Evolutionary conservation across 2,888 invertebrate species (phyloP), one percentile per base, ranked within the genome.

Genomic region (Yponomeuta sedellus): DNA sequence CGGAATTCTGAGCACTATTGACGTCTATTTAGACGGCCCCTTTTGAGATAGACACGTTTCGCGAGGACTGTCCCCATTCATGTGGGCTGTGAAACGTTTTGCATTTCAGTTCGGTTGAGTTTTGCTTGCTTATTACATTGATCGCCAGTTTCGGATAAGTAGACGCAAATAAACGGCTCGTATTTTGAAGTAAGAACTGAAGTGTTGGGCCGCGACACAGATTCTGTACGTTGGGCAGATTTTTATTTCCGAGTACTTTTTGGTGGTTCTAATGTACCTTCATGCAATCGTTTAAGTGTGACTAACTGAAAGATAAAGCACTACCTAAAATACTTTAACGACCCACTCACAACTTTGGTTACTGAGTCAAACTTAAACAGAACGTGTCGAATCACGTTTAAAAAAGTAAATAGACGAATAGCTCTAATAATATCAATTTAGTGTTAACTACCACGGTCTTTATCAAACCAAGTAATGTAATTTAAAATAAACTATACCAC

Each of bases 21-120:
- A 64, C 44, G 44, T 20, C 63, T 64, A 39, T 44, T 64, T 64
- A 67, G 67, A 67, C 67, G 56, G 64, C 57, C 57, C 61, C 64
- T 67, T 67, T 67, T 58, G 61, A 52, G 44, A 62, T 62, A 56
- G 62, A 56, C 44, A 44, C 61, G 61, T 66, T 66, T 61, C 61
- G 61, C 44, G 44, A 52, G 16, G 44, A 52, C 44, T 52, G 16
- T 52, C 16, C 44, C 16, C 44, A 52, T 52, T 52, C 44, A 52
- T 52, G 44, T 52, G 44, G 44, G 44, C 44, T 6, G 44, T 52
- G 44, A 52, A 52, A 52, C 16, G 44, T 16, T 52, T 12, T 52
- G 44, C 44, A 52, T 52, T 52, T 52, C 16, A 52, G 44, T 52
- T 52, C 44, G 44, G 16, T 16, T 16, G 16, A 16, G 44, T 52